phyloP scores from a whole-genome alignment of 2,888 invertebrate species.

The Pyrrhia umbra region DNA sequence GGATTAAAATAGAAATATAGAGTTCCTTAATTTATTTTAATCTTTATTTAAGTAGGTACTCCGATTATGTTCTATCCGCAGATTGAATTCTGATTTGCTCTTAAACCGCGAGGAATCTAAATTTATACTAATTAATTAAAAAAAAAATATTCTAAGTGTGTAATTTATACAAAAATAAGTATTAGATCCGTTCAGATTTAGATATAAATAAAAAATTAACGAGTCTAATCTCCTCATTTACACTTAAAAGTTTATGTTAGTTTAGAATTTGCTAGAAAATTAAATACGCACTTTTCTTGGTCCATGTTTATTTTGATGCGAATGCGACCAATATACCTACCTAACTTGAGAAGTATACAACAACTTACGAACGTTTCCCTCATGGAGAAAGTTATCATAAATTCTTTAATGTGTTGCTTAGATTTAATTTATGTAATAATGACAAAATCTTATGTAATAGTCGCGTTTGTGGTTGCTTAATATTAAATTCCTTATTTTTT shows the following conservation, averaged over 20 bases:
- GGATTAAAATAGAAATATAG: too few relatives aligned
- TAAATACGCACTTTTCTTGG: conserved; percentile 40
- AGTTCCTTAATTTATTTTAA: too few relatives aligned
- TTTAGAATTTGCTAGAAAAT: conserved; percentile 14
- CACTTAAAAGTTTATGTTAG: conserved; percentile 16
- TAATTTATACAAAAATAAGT: too few relatives aligned
- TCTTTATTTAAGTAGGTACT: too few relatives aligned
- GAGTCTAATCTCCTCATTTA: too few relatives aligned
- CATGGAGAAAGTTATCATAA: conserved; percentile 27
- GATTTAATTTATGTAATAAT: conserved; percentile 35
- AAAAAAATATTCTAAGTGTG: too few relatives aligned
- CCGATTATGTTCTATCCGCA: too few relatives aligned
- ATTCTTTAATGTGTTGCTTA: conserved; percentile 13
- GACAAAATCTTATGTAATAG: conserved; percentile 8
- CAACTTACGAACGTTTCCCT: conserved; percentile 1
- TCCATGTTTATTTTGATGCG: conserved; percentile 12
- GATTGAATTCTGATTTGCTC: too few relatives aligned
- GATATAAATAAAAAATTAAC: too few relatives aligned
- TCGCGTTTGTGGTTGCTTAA: neutral
- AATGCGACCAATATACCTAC: neutral
- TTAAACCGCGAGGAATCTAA: too few relatives aligned
- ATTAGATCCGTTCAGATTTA: too few relatives aligned
- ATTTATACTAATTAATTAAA: too few relatives aligned
- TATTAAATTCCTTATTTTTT: neutral
- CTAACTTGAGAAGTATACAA: neutral